phyloP scores from a whole-genome alignment of 2,113 vertebrate genomes.

The Setophaga petechia region DNA sequence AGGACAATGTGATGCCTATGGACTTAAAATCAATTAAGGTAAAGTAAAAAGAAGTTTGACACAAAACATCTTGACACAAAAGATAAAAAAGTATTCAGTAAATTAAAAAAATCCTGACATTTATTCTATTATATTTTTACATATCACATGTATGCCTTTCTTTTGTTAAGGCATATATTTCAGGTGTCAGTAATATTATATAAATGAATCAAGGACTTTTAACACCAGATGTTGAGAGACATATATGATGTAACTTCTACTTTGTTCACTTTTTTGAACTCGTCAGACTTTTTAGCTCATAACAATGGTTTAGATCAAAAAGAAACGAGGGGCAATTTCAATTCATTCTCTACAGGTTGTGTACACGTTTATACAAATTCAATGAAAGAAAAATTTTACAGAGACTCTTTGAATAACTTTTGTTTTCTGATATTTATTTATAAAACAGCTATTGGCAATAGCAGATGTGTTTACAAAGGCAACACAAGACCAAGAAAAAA shows the following conservation, averaged over 20 bases:
- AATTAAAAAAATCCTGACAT: neutral
- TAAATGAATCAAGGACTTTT: neutral
- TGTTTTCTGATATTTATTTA: neutral
- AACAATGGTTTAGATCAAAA: neutral
- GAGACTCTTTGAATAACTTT: neutral
- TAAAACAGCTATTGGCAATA: neutral
- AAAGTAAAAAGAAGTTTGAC: neutral
- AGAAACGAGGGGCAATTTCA: neutral
- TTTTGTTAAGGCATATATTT: neutral
- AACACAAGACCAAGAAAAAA: neutral
- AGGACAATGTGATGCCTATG: neutral
- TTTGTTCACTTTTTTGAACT: neutral
- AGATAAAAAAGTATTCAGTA: neutral
- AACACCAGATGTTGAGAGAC: neutral
- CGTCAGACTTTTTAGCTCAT: neutral
- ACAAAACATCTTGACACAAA: neutral
- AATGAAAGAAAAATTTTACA: neutral
- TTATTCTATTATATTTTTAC: neutral
- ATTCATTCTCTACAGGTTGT: neutral
- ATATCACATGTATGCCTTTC: too few relatives aligned
- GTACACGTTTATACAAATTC: neutral
- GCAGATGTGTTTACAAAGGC: neutral
- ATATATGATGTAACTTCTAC: neutral
- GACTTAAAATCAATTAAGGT: neutral
- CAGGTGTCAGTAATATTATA: neutral